phyloP scores from a whole-genome alignment of 2,888 invertebrate species.

The Athalia rosae region DNA sequence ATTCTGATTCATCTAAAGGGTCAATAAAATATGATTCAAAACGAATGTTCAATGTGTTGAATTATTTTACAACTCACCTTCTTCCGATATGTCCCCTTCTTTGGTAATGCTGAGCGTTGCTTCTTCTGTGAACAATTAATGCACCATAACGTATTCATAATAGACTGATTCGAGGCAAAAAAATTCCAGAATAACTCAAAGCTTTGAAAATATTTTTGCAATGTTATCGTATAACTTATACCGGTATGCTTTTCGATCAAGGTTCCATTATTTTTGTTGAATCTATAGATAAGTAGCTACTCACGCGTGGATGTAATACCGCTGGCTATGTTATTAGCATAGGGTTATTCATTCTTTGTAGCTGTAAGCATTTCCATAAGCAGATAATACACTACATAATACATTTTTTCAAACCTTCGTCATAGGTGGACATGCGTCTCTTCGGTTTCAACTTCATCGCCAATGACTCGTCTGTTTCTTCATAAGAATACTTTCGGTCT shows the following conservation, averaged over 20 bases:
- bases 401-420: slow-evolving; percentile 78
- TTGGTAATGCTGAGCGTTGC: slow-evolving; percentile 82
- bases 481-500: slow-evolving; percentile 73
- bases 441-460: slow-evolving; percentile 83
- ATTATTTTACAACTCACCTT: slow-evolving; percentile 65
- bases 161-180: slow-evolving; percentile 37
- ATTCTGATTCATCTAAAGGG: slow-evolving; percentile 66
- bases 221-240: slow-evolving; percentile 50
- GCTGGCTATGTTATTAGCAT: slow-evolving; percentile 38
- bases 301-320: slow-evolving; percentile 36
- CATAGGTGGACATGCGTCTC: slow-evolving; percentile 80
- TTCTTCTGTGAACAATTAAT: slow-evolving; percentile 77
- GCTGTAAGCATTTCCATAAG: slow-evolving; percentile 55
- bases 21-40: slow-evolving; percentile 10
- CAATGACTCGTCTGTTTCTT: slow-evolving; percentile 79
- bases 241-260: slow-evolving; percentile 71
- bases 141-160: slow-evolving; percentile 45
- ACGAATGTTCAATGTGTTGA: neutral
- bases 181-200: slow-evolving; percentile 24
- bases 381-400: slow-evolving; percentile 3
- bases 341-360: slow-evolving; percentile 44
- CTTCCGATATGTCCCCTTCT: slow-evolving; percentile 80
- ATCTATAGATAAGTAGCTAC: neutral
- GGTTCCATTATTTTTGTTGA: slow-evolving; percentile 25
- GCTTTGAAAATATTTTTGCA: slow-evolving; percentile 20